These are phyloP conservation scores for Yoshiicerus persimilis DNA, from an alignment of 1,140 invertebrate species.

Conservation along the genomic window DNA sequence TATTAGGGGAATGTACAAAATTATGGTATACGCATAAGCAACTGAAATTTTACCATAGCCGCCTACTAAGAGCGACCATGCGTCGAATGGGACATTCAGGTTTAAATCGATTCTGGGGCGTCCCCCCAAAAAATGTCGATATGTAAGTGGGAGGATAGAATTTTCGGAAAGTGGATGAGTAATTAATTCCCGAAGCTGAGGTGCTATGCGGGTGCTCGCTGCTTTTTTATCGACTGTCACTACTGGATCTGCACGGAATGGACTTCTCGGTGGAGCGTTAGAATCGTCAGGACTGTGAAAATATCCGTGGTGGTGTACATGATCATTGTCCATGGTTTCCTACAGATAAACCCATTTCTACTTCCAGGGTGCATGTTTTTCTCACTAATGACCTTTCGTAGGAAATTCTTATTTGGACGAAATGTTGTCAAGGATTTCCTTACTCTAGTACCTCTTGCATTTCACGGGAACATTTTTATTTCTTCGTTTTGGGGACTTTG, in stretches of 20 bases:
- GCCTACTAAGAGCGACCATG: not conserved
- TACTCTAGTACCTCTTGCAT: no score
- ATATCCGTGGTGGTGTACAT: not conserved
- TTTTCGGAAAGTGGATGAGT: not conserved
- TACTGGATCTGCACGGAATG: not conserved
- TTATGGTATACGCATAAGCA: no score
- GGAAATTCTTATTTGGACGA: no score
- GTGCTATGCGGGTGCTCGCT: not conserved
- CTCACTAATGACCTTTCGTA: no score
- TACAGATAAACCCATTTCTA: not conserved
- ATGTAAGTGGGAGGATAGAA: not conserved
- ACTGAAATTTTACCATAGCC: not conserved
- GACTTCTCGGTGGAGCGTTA: not conserved
- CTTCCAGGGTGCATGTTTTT: no score
- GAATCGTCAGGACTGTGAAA: not conserved
- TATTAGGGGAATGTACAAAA: not conserved
- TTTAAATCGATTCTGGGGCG: not conserved
- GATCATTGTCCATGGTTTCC: not conserved
- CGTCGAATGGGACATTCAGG: not conserved
- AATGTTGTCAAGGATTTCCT: no score
- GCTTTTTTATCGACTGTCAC: not conserved
- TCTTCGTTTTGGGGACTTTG: no score
- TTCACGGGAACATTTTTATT: no score
- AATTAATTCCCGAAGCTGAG: no score
- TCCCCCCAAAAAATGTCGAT: not conserved